phyloP scores from a whole-genome alignment of 1,140 invertebrate species.

The Gryon sp. region DNA sequence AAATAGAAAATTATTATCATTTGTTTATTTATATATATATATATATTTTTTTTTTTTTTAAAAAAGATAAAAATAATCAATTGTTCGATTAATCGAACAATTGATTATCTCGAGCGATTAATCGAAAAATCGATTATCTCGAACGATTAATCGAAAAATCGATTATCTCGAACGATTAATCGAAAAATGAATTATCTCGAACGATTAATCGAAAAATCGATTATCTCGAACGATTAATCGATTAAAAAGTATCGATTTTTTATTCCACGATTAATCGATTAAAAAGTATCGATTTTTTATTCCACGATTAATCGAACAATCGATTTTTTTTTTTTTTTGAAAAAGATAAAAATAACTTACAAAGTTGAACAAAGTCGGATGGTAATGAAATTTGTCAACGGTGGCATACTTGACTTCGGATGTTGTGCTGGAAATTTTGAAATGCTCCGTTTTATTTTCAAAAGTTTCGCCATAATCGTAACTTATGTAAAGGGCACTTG shows the following conservation, averaged over 20 bases:
- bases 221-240: no score
- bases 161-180: no score
- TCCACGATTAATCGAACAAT: background rate
- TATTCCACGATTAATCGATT: no score
- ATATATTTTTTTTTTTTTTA: no score
- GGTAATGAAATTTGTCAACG: conserved; percentile 91
- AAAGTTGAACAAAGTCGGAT: conserved; percentile 86
- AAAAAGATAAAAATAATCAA: no score
- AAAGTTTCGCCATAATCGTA: conserved; percentile 92
- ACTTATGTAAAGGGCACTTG: conserved; percentile 90
- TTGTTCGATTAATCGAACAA: background rate
- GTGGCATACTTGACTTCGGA: conserved; percentile 82
- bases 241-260: no score
- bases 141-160: no score
- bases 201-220: no score
- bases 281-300: no score
- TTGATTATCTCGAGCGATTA: background rate
- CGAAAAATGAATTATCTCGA: no score
- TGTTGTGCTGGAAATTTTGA: conserved; percentile 80
- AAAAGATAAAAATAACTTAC: conserved; percentile 81
- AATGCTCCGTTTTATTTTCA: conserved; percentile 85
- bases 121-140: background rate
- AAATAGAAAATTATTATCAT: no score
- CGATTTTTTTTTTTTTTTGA: background rate
- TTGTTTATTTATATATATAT: no score